phyloP scores from a whole-genome alignment of 1,140 invertebrate species.

The Babylonia areolata region DNA sequence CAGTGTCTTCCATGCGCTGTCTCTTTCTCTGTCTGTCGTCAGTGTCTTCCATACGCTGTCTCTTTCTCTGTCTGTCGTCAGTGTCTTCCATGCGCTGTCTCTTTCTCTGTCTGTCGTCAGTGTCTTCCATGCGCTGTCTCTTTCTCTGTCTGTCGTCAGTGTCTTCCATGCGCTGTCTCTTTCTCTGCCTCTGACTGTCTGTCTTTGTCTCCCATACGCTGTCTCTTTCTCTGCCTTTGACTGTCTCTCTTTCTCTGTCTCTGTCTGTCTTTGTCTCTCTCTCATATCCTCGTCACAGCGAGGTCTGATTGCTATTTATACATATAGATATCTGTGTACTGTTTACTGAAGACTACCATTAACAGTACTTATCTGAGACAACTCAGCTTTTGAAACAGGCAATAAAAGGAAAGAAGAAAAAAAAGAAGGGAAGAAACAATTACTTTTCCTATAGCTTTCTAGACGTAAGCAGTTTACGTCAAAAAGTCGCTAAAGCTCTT shows the following conservation, averaged over 20 bases:
- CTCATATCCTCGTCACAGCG: no score
- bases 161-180: background rate
- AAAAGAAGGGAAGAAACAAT: no score
- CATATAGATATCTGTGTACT: no score
- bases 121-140: background rate
- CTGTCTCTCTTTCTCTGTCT: background rate
- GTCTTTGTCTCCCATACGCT: background rate
- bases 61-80: constrained; percentile 17
- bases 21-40: background rate
- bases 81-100: no score
- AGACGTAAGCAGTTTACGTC: background rate
- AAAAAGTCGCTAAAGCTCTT: background rate
- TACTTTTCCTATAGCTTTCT: no score
- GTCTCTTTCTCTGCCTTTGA: background rate
- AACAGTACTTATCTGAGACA: no score
- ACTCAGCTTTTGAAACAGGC: no score
- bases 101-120: background rate
- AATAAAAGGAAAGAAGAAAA: no score
- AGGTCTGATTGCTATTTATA: no score
- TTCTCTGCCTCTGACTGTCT: background rate
- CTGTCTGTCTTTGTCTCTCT: constrained; percentile 3
- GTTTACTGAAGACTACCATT: no score
- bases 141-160: background rate
- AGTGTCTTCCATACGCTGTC: background rate
- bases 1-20: background rate